Evolutionary conservation across 2,888 invertebrate genomes (phyloP), one percentile per base, ranked within the genome.

Genomic region (Diplazon laetatorius): DNA sequence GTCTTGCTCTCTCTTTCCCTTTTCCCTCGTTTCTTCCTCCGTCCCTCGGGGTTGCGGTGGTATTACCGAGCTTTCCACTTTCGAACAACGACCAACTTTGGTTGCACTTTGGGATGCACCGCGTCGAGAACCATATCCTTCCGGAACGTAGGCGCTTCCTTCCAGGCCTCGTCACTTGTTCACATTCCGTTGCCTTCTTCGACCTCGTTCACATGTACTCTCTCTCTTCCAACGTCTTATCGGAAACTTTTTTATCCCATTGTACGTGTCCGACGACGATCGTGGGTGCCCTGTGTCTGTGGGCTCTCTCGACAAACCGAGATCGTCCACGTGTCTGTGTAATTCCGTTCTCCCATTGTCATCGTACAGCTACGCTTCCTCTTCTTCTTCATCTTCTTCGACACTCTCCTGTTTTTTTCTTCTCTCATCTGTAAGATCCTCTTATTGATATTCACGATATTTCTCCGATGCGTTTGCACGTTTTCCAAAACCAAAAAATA

Each of bases 51-150:
- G 35, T 65, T 66, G 44, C 76, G n/a, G 18, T 42, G 39, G 30
- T 70, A 66, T 50, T 78, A 78, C 71, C 70, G 75, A 78, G 78
- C 78, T 78, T 78, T 78, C 70, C 71, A 75, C 78, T 78, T 68
- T 71, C 74, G 70, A 62, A n/a, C 74, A 46, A 65, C 70, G 70
- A 66, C 66, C 62, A 78, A 78, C 74, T 78, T 78, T 71, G 65
- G 71, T 48, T 78, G 66, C 74, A 74, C 74, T 74, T 60, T 30
- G 30, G 30, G n/a, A 14, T 14, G 25, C 25, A 60, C 9, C 22
- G 22, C 20, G 20, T 50, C 14, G 22, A 35, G 12, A 25, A 25
- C 59, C 65, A 69, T 70, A 82, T 82, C 80, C 82, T 80, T 80
- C 82, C 82, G 82, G 82, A 22, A 22, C 20, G 37, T 37, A 60